A percentile compares a stretch with the other conserved stretches of the same genome.
Evolutionary conservation across 2,888 invertebrate species (phyloP).

Genomic region (Saturnia japonica): DNA sequence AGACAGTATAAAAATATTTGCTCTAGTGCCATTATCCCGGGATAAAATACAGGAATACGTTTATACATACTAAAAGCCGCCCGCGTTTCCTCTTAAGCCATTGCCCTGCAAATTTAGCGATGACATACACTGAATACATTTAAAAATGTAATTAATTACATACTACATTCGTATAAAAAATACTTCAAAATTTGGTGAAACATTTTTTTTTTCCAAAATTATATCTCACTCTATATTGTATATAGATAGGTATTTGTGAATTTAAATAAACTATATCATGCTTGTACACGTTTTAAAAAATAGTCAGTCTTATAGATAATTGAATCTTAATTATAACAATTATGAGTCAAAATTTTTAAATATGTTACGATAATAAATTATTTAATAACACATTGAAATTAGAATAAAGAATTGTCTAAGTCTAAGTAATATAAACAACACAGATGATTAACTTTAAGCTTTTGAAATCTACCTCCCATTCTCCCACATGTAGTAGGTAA

Average conservation of each 20-base stretch:
- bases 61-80: not conserved
- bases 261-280: not conserved
- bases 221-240: not conserved
- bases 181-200: not conserved
- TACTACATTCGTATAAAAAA: not conserved
- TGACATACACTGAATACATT: not conserved
- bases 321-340: constrained; percentile 23
- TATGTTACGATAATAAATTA: not conserved
- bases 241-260: not conserved
- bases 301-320: constrained; percentile 35
- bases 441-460: no score
- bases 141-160: not conserved
- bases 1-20: no score
- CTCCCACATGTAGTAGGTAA: no score
- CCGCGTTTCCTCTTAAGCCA: no score
- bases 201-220: not conserved
- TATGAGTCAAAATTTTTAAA: not conserved
- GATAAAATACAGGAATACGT: no score
- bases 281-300: constrained; percentile 20
- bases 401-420: not conserved
- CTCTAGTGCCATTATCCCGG: no score
- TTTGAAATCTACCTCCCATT: no score
- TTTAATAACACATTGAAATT: not conserved
- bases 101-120: not conserved
- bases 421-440: no score